Base-by-base conservation (phyloP, 2,797 vertebrate genomes). In the Corythornis leucogaster region DNA sequence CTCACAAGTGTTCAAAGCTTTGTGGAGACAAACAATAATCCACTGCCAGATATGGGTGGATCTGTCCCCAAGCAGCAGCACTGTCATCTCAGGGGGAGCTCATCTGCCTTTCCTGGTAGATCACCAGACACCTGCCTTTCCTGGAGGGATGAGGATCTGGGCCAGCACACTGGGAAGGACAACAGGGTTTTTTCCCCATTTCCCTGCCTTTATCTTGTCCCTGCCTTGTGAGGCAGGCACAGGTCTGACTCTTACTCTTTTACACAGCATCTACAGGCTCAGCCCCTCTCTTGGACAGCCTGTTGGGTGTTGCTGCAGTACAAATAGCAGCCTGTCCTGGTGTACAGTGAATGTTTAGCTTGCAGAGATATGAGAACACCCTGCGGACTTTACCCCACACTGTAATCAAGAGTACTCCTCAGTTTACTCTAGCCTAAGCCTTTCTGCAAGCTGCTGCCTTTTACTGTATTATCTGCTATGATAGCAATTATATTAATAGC, bases 401-500 rank as follows among this genome's bases (percentile, higher is more conserved):
- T 55, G 67, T 31, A 80, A 95, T 74, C 80, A 5, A 77, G 83
- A 74, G 19, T 33, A 30, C 66, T 83, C 61, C 80, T 85, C 25
- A 18, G 91, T 93, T 94, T 93, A 74, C 66, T 88, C 78, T 88
- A 80, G 31, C 28, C 61, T 89, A 91, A 96, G 91, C 83, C 88
- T 77, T 90, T 59, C 90, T 87, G 87, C 78, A 40, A 31, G 75
- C 83, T 91, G 90, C 87, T 92, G 95, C 92, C 86, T 94, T 91
- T 86, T 71, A 64, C 92, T 55, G 48, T 24, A 70, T 88, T 96
- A 91, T 96, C 92, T 90, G 68, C 64, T 57, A 25, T 7, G 95
- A 96, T 71, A 95, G 75, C 88, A 21, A 25, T 9, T 69, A 77
- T 91, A 91, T 95, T 93, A 95, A 92, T 82, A 92, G 91, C 93